phyloP scores from a whole-genome alignment of 2,113 vertebrate species.

The Bufo bufo region DNA sequence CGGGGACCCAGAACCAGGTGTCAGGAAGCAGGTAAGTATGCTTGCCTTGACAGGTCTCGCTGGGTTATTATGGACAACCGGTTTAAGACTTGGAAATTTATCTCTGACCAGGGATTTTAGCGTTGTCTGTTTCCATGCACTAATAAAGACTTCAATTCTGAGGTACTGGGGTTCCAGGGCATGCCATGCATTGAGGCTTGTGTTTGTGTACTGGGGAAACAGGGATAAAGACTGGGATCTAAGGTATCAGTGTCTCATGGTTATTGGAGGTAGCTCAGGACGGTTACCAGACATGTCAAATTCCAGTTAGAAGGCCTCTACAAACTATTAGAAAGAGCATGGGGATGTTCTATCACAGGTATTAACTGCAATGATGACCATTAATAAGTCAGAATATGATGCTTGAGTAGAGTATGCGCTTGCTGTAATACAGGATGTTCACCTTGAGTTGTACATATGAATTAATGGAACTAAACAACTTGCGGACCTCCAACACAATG shows the following conservation, averaged over 20 bases:
- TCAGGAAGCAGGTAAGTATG: too few relatives aligned
- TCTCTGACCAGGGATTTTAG: background rate
- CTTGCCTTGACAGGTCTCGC: too few relatives aligned
- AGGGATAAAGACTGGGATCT: background rate
- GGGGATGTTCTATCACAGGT: too few relatives aligned
- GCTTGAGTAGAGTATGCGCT: too few relatives aligned
- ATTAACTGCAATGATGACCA: too few relatives aligned
- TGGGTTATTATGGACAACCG: too few relatives aligned
- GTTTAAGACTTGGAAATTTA: background rate
- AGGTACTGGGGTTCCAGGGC: too few relatives aligned
- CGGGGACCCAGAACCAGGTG: too few relatives aligned
- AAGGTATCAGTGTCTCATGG: background rate
- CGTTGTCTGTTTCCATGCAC: too few relatives aligned
- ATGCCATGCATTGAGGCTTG: too few relatives aligned
- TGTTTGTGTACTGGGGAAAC: background rate
- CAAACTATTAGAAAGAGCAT: background rate
- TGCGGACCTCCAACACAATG: background rate
- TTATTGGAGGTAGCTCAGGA: background rate
- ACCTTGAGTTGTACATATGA: background rate
- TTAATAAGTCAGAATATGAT: too few relatives aligned
- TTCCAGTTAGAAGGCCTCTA: background rate
- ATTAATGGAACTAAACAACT: background rate
- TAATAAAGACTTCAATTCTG: background rate
- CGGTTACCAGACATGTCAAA: background rate
- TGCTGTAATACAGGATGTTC: background rate